phyloP scores from a whole-genome alignment of 2,113 vertebrate genomes.

The Cynoglossus semilaevis region DNA sequence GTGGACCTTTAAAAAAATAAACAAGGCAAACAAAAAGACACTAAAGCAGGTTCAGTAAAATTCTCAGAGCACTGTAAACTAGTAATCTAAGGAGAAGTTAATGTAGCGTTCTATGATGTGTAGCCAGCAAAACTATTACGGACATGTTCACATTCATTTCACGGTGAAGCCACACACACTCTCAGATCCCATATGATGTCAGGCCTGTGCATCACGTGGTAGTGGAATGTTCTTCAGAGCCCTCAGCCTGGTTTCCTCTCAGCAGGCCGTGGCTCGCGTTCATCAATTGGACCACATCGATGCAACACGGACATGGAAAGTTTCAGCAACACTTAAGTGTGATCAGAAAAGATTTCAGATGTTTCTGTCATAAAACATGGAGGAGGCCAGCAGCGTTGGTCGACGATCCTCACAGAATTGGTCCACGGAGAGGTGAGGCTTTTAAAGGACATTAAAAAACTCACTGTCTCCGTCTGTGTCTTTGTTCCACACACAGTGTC shows the following conservation, averaged over 20 bases:
- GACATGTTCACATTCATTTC: conserved; percentile 51
- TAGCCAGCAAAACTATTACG: conserved; percentile 35
- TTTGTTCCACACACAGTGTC: background rate
- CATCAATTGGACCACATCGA: conserved; percentile 45
- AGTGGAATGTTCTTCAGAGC: conserved; percentile 38
- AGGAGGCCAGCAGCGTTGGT: too few species aligned
- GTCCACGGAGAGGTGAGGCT: too few species aligned
- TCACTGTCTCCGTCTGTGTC: conserved; percentile 3
- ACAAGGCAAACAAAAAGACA: conserved; percentile 47
- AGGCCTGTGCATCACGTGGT: conserved; percentile 15
- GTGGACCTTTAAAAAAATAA: too few species aligned
- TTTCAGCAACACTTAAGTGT: too few species aligned
- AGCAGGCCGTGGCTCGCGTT: conserved; percentile 24
- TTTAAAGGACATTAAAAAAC: conserved; percentile 21
- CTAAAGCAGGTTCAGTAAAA: conserved; percentile 54
- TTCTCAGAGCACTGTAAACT: conserved; percentile 60
- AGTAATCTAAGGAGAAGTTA: conserved; percentile 51
- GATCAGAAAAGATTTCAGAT: conserved; percentile 18
- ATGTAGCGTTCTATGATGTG: conserved; percentile 24
- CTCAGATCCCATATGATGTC: conserved; percentile 1
- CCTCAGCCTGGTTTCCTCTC: conserved; percentile 16
- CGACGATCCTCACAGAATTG: too few species aligned
- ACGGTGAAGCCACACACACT: conserved; percentile 15
- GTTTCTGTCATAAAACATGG: too few species aligned
- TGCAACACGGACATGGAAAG: conserved; percentile 28